Conservation (phyloP, 2,113 vertebrate genomes). For the Fregata magnificens region DNA sequence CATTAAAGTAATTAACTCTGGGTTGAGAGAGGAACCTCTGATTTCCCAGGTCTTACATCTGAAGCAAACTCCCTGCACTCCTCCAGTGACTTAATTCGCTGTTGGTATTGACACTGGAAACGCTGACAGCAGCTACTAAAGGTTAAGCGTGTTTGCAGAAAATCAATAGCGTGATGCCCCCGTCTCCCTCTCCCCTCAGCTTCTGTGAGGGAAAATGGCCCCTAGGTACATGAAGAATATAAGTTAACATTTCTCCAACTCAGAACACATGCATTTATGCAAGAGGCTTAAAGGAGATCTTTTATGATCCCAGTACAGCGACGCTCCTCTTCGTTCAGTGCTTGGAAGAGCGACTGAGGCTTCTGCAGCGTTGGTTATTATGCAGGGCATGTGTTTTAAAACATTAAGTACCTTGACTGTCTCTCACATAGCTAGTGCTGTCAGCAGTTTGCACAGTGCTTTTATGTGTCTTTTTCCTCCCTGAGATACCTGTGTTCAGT, state of each 20-base stretch:
- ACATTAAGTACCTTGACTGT: conserved; percentile 53
- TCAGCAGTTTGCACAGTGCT: conserved; percentile 48
- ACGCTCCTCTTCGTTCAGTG: neutral
- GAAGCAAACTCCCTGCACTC: neutral
- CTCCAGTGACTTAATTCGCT: neutral
- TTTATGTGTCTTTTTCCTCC: conserved; percentile 28
- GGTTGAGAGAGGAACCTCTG: neutral
- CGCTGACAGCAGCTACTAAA: neutral
- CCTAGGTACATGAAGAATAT: neutral
- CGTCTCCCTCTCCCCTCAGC: neutral
- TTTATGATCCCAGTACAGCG: neutral
- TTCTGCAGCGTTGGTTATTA: conserved; percentile 9
- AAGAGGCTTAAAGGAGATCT: neutral
- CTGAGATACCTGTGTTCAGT: conserved; percentile 25
- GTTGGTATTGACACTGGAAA: neutral
- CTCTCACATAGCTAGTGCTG: conserved; percentile 33
- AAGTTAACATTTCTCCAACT: neutral
- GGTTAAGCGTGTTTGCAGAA: neutral
- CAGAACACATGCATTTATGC: neutral
- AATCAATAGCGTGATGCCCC: neutral
- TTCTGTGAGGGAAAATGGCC: neutral
- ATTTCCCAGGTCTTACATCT: neutral
- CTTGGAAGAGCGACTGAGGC: neutral
- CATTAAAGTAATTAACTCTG: neutral
- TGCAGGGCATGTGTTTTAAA: conserved; percentile 42